These are phyloP conservation scores for Paedocypris sp. DNA, from an alignment of 2,113 vertebrate species.

Conservation along the genomic window DNA sequence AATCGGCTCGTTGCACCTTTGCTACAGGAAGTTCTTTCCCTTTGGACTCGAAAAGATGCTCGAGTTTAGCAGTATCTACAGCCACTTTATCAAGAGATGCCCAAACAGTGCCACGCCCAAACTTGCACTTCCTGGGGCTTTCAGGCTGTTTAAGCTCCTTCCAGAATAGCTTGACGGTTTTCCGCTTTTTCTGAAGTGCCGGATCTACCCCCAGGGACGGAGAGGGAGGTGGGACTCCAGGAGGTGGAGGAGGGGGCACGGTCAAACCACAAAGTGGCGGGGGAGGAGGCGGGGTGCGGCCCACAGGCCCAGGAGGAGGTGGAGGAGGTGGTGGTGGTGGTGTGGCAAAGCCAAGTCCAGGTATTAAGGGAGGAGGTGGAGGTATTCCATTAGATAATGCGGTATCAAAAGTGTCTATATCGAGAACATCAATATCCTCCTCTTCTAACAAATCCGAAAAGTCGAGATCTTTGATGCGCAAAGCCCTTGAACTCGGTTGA, in stretches of 20 bases:
- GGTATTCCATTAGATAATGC: constrained; percentile 33
- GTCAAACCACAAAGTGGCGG: constrained; percentile 1
- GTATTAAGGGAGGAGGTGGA: constrained; percentile 43
- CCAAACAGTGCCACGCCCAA: constrained; percentile 80
- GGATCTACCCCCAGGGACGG: constrained; percentile 17
- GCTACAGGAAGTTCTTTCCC: constrained; percentile 72
- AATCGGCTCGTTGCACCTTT: constrained; percentile 64
- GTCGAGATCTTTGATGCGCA: constrained; percentile 88
- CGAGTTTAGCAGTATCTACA: constrained; percentile 72
- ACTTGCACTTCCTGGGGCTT: constrained; percentile 52
- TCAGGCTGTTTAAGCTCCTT: constrained; percentile 76
- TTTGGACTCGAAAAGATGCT: constrained; percentile 89
- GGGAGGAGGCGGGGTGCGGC: constrained; percentile 24
- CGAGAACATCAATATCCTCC: constrained; percentile 80
- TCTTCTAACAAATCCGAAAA: constrained; percentile 90
- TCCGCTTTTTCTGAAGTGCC: constrained; percentile 68
- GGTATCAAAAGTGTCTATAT: constrained; percentile 50
- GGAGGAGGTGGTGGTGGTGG: constrained; percentile 49
- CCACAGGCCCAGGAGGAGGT: constrained; percentile 23
- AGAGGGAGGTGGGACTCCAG: constrained; percentile 14
- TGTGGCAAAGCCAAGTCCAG: neutral
- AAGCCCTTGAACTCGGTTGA: constrained; percentile 48
- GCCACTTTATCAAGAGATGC: constrained; percentile 75
- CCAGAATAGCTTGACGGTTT: constrained; percentile 94
- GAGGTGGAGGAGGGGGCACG: constrained; percentile 18